Conservation (phyloP, 2,113 vertebrate genomes). For the Phrynocephalus versicolor region DNA sequence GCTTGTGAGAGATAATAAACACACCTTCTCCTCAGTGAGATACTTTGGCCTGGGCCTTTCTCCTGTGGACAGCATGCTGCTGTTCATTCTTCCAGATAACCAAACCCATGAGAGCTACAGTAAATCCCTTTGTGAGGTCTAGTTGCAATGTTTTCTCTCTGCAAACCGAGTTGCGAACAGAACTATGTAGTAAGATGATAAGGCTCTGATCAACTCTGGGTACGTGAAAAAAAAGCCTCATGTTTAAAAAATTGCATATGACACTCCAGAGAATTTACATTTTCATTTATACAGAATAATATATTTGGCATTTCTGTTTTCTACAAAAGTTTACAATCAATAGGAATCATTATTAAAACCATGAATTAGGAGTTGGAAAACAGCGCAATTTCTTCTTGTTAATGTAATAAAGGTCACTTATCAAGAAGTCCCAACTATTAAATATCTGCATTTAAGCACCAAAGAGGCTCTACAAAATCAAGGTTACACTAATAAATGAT, state of each 20-base stretch:
- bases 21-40: neutral
- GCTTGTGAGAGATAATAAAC: neutral
- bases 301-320: slow-evolving; percentile 75
- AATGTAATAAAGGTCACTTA: slow-evolving; percentile 80
- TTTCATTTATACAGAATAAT: slow-evolving; percentile 76
- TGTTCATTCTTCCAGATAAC: neutral
- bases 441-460: slow-evolving; percentile 77
- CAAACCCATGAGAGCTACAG: neutral
- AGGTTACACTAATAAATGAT: slow-evolving; percentile 82
- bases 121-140: too few relatives aligned
- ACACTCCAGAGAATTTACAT: slow-evolving; percentile 67
- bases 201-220: slow-evolving; percentile 32
- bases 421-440: slow-evolving; percentile 79
- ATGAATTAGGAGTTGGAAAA: slow-evolving; percentile 77
- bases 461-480: slow-evolving; percentile 71
- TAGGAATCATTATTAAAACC: slow-evolving; percentile 77
- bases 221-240: slow-evolving; percentile 49
- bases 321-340: slow-evolving; percentile 74
- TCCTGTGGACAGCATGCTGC: neutral
- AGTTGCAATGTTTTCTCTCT: neutral
- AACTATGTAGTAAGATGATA: slow-evolving; percentile 6
- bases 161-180: slow-evolving; percentile 27
- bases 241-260: slow-evolving; percentile 66
- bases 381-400: slow-evolving; percentile 60
- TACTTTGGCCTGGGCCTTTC: neutral